Percentiles rank a stretch among this genome's conserved stretches.
Conservation (phyloP, 2,113 vertebrate species). For the Equus przewalskii region DNA sequence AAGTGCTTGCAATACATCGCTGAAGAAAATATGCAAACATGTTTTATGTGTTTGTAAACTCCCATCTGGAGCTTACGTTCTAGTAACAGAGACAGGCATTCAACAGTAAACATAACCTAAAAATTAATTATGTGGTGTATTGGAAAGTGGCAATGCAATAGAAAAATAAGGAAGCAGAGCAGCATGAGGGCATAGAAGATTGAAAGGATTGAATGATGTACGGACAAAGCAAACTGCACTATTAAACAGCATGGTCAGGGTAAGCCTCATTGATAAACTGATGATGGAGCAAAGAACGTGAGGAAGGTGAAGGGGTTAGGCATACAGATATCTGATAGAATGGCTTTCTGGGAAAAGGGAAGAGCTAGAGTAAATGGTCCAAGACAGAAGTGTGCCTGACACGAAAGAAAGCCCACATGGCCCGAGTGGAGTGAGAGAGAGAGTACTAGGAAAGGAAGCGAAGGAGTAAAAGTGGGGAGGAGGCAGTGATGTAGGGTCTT, state of each 20-base stretch:
- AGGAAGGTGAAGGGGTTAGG: background rate
- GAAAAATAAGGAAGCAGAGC: background rate
- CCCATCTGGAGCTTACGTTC: background rate
- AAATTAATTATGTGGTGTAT: background rate
- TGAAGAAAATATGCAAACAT: background rate
- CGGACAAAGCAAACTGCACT: background rate
- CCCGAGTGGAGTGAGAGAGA: background rate
- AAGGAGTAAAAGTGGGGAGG: background rate
- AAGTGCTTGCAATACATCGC: background rate
- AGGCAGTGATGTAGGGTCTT: background rate
- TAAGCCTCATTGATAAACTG: background rate
- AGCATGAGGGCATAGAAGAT: background rate
- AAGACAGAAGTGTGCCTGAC: background rate
- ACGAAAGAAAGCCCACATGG: too few relatives aligned
- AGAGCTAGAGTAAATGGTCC: background rate
- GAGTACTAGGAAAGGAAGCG: background rate
- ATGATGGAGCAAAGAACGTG: background rate
- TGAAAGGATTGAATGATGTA: rapidly evolving
- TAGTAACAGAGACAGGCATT: background rate
- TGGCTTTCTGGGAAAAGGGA: background rate
- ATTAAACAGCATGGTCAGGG: background rate
- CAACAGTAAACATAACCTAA: background rate
- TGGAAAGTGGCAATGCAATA: background rate
- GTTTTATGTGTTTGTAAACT: background rate
- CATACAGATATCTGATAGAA: background rate